These are phyloP conservation scores for Drosophila lutescens DNA, from an alignment of 2,888 invertebrate genomes.

Conservation along the genomic window DNA sequence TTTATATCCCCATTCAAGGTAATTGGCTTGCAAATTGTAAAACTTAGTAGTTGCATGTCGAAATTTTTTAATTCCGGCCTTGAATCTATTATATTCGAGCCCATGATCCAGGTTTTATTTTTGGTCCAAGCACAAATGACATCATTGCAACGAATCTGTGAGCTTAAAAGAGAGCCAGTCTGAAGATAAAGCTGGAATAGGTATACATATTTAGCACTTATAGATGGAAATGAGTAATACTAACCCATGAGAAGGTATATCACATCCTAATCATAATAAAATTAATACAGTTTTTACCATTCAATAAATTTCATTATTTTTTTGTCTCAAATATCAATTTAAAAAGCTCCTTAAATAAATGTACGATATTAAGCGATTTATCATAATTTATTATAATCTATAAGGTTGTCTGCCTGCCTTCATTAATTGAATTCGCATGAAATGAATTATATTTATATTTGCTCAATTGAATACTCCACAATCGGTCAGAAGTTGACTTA, in stretches of 20 bases:
- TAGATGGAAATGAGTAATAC: too few relatives aligned
- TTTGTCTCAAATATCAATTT: neutral
- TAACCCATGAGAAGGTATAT: too few relatives aligned
- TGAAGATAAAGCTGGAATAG: neutral
- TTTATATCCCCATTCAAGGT: neutral
- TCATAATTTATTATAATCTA: constrained; percentile 1
- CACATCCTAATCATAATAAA: too few relatives aligned
- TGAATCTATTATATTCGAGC: neutral
- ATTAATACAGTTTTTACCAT: too few relatives aligned
- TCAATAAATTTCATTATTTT: too few relatives aligned
- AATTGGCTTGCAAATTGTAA: neutral
- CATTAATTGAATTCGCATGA: neutral
- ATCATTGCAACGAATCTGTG: constrained; percentile 1
- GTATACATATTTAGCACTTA: too few relatives aligned
- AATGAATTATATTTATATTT: neutral
- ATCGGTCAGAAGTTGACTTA: too few relatives aligned
- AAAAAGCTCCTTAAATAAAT: neutral
- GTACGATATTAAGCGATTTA: neutral
- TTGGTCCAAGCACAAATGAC: neutral
- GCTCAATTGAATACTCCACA: neutral
- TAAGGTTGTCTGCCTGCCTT: neutral
- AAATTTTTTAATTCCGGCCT: neutral
- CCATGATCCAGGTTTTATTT: neutral
- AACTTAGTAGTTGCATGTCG: neutral
- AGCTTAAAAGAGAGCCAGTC: constrained; percentile 4